phyloP scores from a whole-genome alignment of 2,113 vertebrate genomes.

The Gallinago paraguaiae region DNA sequence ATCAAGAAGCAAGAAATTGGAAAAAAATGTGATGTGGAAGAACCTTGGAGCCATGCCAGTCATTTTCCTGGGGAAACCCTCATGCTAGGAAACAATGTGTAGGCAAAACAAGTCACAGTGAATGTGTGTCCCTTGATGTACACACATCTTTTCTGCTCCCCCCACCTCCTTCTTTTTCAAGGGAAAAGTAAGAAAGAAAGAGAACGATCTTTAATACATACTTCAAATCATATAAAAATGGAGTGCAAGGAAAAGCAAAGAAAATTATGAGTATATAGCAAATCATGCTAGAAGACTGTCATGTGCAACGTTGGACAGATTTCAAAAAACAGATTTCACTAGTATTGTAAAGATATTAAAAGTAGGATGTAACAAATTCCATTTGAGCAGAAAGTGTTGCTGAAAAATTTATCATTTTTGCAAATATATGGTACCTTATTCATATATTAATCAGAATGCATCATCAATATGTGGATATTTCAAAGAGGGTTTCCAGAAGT shows the following conservation, averaged over 20 bases:
- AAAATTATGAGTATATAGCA: not conserved
- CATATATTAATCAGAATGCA: not conserved
- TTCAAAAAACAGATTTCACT: not conserved
- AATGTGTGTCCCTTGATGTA: not conserved
- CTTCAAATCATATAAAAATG: not conserved
- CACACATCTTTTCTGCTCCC: not conserved
- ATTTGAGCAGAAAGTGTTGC: not conserved
- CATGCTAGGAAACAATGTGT: not conserved
- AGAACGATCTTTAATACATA: not conserved
- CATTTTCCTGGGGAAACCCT: not conserved
- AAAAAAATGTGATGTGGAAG: not conserved
- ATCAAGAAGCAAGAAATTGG: not conserved
- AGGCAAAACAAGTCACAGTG: not conserved
- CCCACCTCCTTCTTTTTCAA: not conserved
- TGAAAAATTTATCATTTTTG: not conserved
- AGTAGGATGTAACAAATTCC: not conserved
- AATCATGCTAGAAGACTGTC: not conserved
- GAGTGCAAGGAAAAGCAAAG: not conserved
- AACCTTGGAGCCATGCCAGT: not conserved
- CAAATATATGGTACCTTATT: not conserved
- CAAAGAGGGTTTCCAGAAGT: not conserved
- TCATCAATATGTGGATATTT: not conserved
- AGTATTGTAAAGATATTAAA: not conserved
- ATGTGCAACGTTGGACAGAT: not conserved
- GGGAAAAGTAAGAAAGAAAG: not conserved